Percentiles rank a stretch among this genome's conserved stretches.
These are phyloP conservation scores for Nasonovia ribisnigri DNA, from an alignment of 2,888 invertebrate species.

Conservation along the genomic window DNA sequence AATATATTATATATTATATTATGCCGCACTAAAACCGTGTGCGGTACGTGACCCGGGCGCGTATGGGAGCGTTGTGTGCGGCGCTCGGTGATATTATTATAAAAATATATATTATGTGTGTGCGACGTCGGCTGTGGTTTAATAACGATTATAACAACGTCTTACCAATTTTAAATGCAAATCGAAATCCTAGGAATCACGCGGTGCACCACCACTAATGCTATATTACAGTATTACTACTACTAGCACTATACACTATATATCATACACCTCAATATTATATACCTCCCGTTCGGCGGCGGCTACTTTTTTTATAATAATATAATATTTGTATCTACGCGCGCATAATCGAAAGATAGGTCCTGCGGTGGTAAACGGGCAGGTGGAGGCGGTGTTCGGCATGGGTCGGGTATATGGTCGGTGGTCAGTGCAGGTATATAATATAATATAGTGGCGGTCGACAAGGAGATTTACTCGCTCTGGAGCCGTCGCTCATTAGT, in stretches of 20 bases:
- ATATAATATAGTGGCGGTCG: conserved; percentile 11
- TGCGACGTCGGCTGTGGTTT: not conserved
- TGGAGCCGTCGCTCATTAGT: conserved; percentile 56
- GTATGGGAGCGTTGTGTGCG: conserved; percentile 26
- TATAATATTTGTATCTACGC: conserved; percentile 18
- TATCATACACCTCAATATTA: not conserved
- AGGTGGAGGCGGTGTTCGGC: not conserved
- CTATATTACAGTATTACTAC: not conserved
- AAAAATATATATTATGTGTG: not conserved
- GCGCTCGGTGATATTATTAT: not conserved
- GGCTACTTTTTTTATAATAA: conserved; percentile 52
- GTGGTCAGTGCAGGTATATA: conserved; percentile 2
- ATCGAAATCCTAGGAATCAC: conserved; percentile 40
- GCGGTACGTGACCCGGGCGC: conserved; percentile 17
- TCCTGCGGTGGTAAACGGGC: conserved; percentile 27
- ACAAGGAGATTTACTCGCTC: conserved; percentile 54
- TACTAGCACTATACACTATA: not conserved
- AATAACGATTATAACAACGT: conserved; percentile 35
- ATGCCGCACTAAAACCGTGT: not conserved
- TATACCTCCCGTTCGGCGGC: conserved; percentile 11
- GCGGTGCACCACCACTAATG: conserved; percentile 37
- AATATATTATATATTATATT: not conserved
- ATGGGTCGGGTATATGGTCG: not conserved
- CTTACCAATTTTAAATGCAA: conserved; percentile 61
- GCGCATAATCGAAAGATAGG: conserved; percentile 33